These are phyloP conservation scores for Cryptus viduatorius DNA, from an alignment of 2,888 invertebrate species.

Conservation along the genomic window DNA sequence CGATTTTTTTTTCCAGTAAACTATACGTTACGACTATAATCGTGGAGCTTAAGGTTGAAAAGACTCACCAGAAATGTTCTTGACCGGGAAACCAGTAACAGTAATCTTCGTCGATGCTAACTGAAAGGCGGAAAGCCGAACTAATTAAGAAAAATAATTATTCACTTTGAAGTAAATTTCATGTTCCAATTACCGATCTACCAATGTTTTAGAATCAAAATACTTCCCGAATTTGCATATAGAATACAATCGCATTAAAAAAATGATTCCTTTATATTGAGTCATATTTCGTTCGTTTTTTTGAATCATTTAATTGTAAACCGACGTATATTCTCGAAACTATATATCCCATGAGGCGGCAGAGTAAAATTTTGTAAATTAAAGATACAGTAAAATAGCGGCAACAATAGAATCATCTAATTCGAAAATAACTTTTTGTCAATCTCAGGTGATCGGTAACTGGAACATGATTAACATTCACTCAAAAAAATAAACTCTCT, in stretches of 20 bases:
- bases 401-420: background rate
- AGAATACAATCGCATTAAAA: background rate
- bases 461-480: background rate
- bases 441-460: constrained; percentile 11
- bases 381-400: too few relatives aligned
- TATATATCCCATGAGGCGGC: background rate
- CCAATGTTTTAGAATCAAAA: background rate
- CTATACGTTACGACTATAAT: constrained; percentile 13
- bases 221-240: background rate
- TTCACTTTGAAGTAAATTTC: background rate
- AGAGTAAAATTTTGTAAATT: background rate
- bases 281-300: background rate
- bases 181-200: background rate
- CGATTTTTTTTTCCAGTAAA: background rate
- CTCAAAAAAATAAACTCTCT: constrained; percentile 6
- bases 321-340: background rate
- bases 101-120: background rate
- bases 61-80: constrained; percentile 5
- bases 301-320: background rate
- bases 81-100: background rate
- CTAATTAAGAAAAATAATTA: background rate
- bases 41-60: background rate
- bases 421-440: background rate
- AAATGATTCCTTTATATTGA: background rate
- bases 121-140: background rate